Percentiles rank a stretch among this genome's conserved stretches.
phyloP scores from a whole-genome alignment of 2,888 invertebrate genomes.

The Ferdinandea cuprea region DNA sequence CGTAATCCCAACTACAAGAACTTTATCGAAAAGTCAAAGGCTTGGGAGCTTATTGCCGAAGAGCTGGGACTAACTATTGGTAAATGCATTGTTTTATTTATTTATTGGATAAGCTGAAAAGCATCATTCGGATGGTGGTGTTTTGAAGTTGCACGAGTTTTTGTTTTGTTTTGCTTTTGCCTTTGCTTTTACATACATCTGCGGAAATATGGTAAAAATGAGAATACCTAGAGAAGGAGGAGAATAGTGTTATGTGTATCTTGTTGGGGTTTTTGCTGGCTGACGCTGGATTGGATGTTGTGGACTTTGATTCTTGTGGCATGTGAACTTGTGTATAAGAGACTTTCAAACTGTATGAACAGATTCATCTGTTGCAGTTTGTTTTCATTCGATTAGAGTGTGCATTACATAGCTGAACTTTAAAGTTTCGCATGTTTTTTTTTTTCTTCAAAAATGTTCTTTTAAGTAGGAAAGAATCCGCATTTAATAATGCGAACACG shows the following conservation, averaged over 20 bases:
- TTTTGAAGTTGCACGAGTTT: constrained; percentile 56
- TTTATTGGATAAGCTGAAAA: neutral
- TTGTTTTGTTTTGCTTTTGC: constrained; percentile 64
- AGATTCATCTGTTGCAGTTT: constrained; percentile 67
- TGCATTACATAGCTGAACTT: constrained; percentile 29
- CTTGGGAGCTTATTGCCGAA: constrained; percentile 81
- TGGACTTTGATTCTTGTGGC: constrained; percentile 52
- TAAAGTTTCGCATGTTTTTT: neutral
- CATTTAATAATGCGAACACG: too few relatives aligned
- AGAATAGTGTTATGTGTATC: constrained; percentile 3
- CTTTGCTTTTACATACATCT: constrained; percentile 19
- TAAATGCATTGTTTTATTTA: constrained; percentile 75
- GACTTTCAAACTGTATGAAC: constrained; percentile 44
- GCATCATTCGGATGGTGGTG: constrained; percentile 14
- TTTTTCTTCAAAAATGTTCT: too few relatives aligned
- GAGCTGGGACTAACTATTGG: constrained; percentile 82
- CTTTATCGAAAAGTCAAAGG: constrained; percentile 81
- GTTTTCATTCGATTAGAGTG: constrained; percentile 15
- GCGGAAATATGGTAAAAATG: constrained; percentile 8
- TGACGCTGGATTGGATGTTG: neutral
- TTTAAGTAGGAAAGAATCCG: too few relatives aligned
- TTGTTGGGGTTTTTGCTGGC: too few relatives aligned
- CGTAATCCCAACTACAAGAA: constrained; percentile 83
- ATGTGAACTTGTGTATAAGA: constrained; percentile 22
- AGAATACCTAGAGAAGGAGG: constrained; percentile 12